Base-by-base conservation (phyloP, 2,113 vertebrate genomes). In the Rhinoderma darwinii region DNA sequence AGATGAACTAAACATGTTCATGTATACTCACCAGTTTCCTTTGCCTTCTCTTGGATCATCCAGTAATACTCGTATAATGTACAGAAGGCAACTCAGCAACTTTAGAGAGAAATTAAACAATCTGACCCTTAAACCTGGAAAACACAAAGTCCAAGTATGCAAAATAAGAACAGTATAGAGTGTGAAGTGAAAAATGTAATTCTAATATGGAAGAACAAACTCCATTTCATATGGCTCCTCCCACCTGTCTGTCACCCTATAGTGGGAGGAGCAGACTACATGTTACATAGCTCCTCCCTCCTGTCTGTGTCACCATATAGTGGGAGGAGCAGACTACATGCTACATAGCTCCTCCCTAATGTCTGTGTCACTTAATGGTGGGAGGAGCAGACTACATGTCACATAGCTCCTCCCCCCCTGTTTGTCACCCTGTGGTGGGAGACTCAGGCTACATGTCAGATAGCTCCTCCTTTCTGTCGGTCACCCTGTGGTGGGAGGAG, bases 21-120 rank as follows among this genome's bases (percentile, higher is more conserved):
- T 18, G 9, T 20, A 50, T 15, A 83, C 94, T 95, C 92, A 96
- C 95, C 95, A 96, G 78, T 93, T 92, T 27, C 91, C 93, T 84
- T 88, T 91, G 51, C 90, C 89, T 70, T 93, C 93, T 73, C 91
- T 92, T 0, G 95, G 95, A 89, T 96, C 94, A 83, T 96, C 95
- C 89, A 96, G 89, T 27, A 96, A 90, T 66, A 96, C 95, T 89
- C 95, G 90, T 88, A 95, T 89, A n/a, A 96, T 96, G 90, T 96
- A 96, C 44, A 96, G 95, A 88, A 96, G 92, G 89, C 95, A 96
- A 92, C 95, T 96, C 80, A 96, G 91, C 88, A 96, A 92, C 92
- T 96, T 96, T 35, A 96, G 91, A 59, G 94, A 90, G 90, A 96
- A 96, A 91, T 96, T 96, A 90, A 96, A 96, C 91, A 96, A 94